These are phyloP conservation scores for Drosophila pseudoananassae DNA, from an alignment of 1,140 invertebrate genomes.

Conservation along the genomic window DNA sequence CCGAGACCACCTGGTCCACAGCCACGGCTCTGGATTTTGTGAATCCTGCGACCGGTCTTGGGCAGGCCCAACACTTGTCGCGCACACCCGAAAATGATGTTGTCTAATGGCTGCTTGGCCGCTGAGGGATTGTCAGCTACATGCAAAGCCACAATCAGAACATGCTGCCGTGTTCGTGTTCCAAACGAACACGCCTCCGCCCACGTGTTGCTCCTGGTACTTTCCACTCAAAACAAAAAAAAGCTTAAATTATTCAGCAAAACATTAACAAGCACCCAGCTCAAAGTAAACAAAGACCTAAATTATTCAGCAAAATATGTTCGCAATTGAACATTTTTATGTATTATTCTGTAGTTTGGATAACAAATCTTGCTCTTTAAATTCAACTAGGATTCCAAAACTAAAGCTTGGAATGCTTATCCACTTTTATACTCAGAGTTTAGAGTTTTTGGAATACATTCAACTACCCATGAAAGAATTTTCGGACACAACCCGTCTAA, in stretches of 20 bases:
- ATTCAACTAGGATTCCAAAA: not conserved
- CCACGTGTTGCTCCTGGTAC: conserved; percentile 18
- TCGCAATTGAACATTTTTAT: no score
- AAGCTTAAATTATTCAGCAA: not conserved
- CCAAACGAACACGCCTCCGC: conserved; percentile 7
- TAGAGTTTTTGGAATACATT: not conserved
- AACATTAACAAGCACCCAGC: not conserved
- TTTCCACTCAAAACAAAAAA: conserved; percentile 1
- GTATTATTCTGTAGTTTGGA: no score
- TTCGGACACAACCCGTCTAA: not conserved
- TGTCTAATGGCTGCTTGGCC: conserved; percentile 37
- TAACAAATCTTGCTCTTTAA: not conserved
- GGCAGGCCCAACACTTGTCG: conserved; percentile 50
- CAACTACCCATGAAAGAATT: not conserved
- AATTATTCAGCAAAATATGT: no score
- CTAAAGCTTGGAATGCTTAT: not conserved
- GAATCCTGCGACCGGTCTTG: not conserved
- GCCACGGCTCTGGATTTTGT: conserved; percentile 1
- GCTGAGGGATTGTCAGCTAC: conserved; percentile 48
- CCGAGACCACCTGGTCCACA: conserved; percentile 27
- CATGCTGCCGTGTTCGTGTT: conserved; percentile 52
- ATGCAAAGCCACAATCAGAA: conserved; percentile 72
- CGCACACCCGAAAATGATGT: conserved; percentile 55
- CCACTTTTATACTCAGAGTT: not conserved
- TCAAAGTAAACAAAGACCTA: no score